Evolutionary conservation across 2,888 invertebrate genomes (phyloP).

Genomic region (Bimastos eiseni): DNA sequence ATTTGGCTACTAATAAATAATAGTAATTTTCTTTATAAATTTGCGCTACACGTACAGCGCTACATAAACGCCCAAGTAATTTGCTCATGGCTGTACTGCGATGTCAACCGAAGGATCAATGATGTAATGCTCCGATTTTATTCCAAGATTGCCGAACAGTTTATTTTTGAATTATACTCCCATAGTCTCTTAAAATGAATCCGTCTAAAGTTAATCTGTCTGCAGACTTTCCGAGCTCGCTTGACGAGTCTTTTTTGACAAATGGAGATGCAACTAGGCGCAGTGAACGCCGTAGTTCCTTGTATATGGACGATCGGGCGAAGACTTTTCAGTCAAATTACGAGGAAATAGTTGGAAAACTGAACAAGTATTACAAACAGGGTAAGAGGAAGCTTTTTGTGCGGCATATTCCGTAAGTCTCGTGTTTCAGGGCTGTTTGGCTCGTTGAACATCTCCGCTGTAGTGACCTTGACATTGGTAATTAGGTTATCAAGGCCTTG

Average conservation of each 20-base stretch:
- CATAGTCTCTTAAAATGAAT: not conserved
- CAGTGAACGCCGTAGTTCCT: conserved; percentile 34
- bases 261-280: not conserved
- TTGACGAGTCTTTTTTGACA: not conserved
- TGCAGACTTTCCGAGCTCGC: not conserved
- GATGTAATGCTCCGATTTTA: not conserved
- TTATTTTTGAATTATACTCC: not conserved
- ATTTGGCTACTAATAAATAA: not conserved
- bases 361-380: conserved; percentile 91
- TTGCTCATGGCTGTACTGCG: not conserved
- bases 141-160: not conserved
- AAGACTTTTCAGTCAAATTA: conserved; percentile 40
- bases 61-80: not conserved
- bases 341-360: conserved; percentile 83
- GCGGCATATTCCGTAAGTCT: not conserved
- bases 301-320: conserved; percentile 37
- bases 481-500: conserved; percentile 13
- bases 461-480: not conserved
- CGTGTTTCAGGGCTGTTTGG: not conserved
- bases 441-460: not conserved
- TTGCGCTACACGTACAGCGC: not conserved
- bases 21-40: not conserved
- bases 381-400: conserved; percentile 66
- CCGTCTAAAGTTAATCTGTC: conserved; percentile 7
- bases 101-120: not conserved